Evolutionary conservation across 2,113 vertebrate genomes (phyloP).

Genomic region (Speoplatyrhinus poulsoni): DNA sequence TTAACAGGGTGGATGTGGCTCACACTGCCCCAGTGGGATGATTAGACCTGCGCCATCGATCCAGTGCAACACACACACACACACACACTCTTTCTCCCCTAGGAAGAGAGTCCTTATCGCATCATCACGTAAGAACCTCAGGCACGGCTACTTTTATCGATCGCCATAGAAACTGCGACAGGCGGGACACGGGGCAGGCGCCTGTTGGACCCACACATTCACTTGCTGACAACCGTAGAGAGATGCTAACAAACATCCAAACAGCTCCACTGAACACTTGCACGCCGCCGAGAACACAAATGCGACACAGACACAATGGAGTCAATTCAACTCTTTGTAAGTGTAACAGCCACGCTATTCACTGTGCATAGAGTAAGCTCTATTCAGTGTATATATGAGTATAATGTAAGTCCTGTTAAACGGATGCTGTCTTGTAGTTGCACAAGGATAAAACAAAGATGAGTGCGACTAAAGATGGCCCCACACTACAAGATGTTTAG

Average conservation of each 20-base stretch:
- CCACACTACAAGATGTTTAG: too few relatives aligned
- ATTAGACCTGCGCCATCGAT: slow-evolving; percentile 68
- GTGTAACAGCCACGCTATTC: too few relatives aligned
- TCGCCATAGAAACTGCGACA: slow-evolving; percentile 60
- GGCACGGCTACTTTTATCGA: slow-evolving; percentile 51
- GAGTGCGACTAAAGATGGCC: too few relatives aligned
- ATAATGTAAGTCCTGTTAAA: too few relatives aligned
- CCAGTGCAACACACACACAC: slow-evolving; percentile 36
- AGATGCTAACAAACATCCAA: not conserved
- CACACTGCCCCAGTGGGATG: slow-evolving; percentile 63
- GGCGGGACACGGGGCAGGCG: not conserved
- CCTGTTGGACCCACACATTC: not conserved
- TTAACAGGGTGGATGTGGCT: slow-evolving; percentile 67
- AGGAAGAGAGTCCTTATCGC: slow-evolving; percentile 66
- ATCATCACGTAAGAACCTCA: slow-evolving; percentile 60
- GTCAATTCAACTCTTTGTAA: too few relatives aligned
- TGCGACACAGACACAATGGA: too few relatives aligned
- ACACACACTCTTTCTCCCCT: slow-evolving; percentile 11
- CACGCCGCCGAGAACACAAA: too few relatives aligned
- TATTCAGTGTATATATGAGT: too few relatives aligned
- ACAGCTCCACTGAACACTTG: too few relatives aligned
- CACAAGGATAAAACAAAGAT: too few relatives aligned
- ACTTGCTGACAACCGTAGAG: not conserved
- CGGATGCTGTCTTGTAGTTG: too few relatives aligned
- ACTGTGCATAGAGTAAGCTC: too few relatives aligned